Base-by-base conservation (phyloP, 2,797 vertebrate species). In the Crypturellus tataupa region DNA sequence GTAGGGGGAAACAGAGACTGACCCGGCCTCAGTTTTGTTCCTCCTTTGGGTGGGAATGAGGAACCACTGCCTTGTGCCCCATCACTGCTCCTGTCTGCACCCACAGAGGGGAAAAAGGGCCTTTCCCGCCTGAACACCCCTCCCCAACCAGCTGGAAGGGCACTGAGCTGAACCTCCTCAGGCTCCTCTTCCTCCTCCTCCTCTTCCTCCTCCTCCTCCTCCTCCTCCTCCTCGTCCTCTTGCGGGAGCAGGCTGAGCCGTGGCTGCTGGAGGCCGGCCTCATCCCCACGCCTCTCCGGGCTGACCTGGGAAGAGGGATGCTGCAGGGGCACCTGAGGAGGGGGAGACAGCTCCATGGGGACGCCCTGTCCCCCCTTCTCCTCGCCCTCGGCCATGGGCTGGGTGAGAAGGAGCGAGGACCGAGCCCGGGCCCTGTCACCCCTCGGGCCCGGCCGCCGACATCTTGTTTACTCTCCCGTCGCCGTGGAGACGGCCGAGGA, bases 381-480 rank as follows among this genome's bases (percentile, higher is more conserved):
- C 70, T 82, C 27, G 16, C 77, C 64, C 94, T 85, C 96, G 13
- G 18, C 67, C 42, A 67, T 80, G n/a, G 25, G 15, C 14, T 12
- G 9, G 3, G 2, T 3, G 2, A 12, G 0, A 21, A 39, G 17
- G 6, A 44, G 3, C 8, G 6, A 46, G 16, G 8, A 33, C 47
- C 53, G 0, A 29, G 9, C 29, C 53, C 53, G 19, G 33, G 33
- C 5, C 12, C 16, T 6, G 2, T 13, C 35, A 31, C 58, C 62
- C 1, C 83, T 2, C 35, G 6, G 9, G 2, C 0, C 7, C 0
- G 62, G 35, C 23, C 47, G 65, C 70, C 92, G 95, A 96, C 97
- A 97, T 98, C 56, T 96, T 98, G 95, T 97, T 95, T 91, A 31
- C 59, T 0, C 1, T 4, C 8, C 0, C 4, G 98, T 98, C 95